phyloP scores from a whole-genome alignment of 2,113 vertebrate genomes.

The Notiomystis cincta region DNA sequence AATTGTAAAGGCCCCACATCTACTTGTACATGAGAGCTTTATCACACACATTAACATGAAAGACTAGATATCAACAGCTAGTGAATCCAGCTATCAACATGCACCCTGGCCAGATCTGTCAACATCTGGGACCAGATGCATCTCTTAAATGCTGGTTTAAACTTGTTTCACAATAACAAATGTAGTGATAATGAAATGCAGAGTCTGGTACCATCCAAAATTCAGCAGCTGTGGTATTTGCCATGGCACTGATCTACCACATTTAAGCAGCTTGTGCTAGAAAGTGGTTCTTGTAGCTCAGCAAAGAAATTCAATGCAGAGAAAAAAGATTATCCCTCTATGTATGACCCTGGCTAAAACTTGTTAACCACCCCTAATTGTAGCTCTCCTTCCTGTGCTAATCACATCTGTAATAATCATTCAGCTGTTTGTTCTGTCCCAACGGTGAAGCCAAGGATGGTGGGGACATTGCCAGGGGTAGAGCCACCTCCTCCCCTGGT shows the following conservation, averaged over 20 bases:
- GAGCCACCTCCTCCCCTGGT: background rate
- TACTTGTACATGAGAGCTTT: background rate
- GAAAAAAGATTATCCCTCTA: background rate
- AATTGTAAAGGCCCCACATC: background rate
- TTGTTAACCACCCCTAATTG: background rate
- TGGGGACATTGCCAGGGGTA: background rate
- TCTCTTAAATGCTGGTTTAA: background rate
- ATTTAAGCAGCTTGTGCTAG: background rate
- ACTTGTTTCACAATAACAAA: background rate
- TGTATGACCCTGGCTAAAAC: background rate
- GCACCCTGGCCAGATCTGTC: background rate
- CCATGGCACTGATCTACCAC: background rate
- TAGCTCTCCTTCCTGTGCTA: background rate
- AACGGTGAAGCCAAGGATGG: background rate
- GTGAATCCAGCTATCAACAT: background rate
- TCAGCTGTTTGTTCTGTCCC: background rate
- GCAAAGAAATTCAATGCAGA: background rate
- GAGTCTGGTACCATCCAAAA: background rate
- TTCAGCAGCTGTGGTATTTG: background rate
- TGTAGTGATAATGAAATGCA: background rate
- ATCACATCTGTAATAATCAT: background rate
- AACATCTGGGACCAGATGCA: background rate
- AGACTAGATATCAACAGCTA: background rate
- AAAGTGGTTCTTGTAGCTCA: background rate
- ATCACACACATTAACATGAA: background rate